These are phyloP conservation scores for Halocaridina rubra DNA, from an alignment of 2,888 invertebrate genomes.

Conservation along the genomic window DNA sequence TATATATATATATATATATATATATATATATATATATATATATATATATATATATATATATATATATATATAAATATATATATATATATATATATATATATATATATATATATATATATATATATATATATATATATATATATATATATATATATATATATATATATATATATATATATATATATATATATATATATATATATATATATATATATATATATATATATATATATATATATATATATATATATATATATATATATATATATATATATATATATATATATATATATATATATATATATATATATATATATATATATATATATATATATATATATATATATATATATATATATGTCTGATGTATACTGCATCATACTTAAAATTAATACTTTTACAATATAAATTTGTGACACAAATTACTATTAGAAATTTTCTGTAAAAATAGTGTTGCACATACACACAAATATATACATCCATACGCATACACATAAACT, in stretches of 20 bases:
- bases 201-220: not conserved
- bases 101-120: not conserved
- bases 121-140: not conserved
- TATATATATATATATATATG: too few relatives aligned
- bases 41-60: slow-evolving; percentile 2
- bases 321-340: too few relatives aligned
- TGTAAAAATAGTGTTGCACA: too few relatives aligned
- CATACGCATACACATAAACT: too few relatives aligned
- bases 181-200: not conserved
- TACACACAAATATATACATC: too few relatives aligned
- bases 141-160: not conserved
- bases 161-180: not conserved
- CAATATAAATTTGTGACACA: too few relatives aligned
- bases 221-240: not conserved
- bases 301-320: too few relatives aligned
- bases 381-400: too few relatives aligned
- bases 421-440: too few relatives aligned
- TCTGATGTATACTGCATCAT: too few relatives aligned
- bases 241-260: not conserved
- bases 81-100: slow-evolving; percentile 4
- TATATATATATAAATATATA: slow-evolving; percentile 15
- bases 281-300: too few relatives aligned
- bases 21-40: slow-evolving; percentile 16
- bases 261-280: not conserved
- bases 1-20: slow-evolving; percentile 21